Base-by-base conservation (phyloP, 2,797 vertebrate species). In the Sebastes reedi region DNA sequence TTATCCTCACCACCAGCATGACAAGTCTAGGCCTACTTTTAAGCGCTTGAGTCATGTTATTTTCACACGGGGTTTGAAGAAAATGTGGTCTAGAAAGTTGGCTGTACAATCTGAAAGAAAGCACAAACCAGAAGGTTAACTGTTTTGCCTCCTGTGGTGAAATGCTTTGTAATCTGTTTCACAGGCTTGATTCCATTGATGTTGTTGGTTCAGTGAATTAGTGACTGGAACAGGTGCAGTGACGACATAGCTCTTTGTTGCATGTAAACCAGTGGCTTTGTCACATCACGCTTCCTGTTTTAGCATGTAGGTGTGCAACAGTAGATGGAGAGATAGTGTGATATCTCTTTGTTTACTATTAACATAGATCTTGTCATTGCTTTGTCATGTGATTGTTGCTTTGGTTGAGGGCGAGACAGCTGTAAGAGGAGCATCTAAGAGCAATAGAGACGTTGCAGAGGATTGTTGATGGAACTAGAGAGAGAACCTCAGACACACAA, bases 1-100 rank as follows among this genome's bases (percentile, higher is more conserved):
- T 81, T 65, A 60, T 77, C 72, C 79, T 83, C 56, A 68, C 27
- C 77, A 79, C 27, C 77, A 81, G 71, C 84, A 72, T 67, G 79
- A 68, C 32, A 39, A 76, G 84, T 80, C 70, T 10, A 29, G 79
- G 50, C 79, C 81, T n/a, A 70, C 72, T 56, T 83, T 68, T 59
- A 39, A 87, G 32, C 55, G 25, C 59, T 56, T 70, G 54, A 68
- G 56, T 87, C 42, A 20, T 84, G 64, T 62, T 83, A 54, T 72
- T 74, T 86, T 88, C 74, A 68, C 80, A 70, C 34, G 7, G 54
- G 54, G 27, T 65, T 83, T 70, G 30, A 61, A 29, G n/a, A 78
- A 67, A 39, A 58, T 22, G n/a, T 42, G 55, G 27, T 42, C 22
- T 12, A 6, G 25, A 46, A 42, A 60, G 10, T 34, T 10, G 20